Percentiles rank a stretch among this genome's conserved stretches.
Evolutionary conservation across 2,888 invertebrate species (phyloP).

Genomic region (Sarcophaga caerulescens): DNA sequence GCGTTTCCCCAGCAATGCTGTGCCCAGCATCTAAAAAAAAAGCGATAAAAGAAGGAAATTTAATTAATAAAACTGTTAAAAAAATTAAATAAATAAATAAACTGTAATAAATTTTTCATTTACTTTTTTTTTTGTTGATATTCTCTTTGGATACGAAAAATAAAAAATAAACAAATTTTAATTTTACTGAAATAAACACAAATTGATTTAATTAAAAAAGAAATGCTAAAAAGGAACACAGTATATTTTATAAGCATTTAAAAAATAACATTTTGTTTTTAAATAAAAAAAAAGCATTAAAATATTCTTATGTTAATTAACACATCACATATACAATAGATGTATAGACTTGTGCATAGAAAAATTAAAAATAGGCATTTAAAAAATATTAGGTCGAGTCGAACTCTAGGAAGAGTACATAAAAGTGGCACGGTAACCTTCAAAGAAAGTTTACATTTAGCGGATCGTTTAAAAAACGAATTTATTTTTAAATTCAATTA

Average conservation of each 20-base stretch:
- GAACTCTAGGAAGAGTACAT: no score
- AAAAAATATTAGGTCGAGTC: no score
- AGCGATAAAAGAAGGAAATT: constrained; percentile 13
- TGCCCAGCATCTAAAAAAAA: constrained; percentile 80
- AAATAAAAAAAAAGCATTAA: no score
- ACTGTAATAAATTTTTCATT: background rate
- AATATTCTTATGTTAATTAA: no score
- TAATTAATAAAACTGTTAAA: constrained; percentile 9
- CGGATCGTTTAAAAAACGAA: no score
- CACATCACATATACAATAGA: no score
- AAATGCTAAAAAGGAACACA: background rate
- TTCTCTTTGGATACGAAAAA: background rate
- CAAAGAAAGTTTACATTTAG: no score
- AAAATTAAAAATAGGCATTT: no score
- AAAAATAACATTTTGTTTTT: no score
- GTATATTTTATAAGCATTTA: background rate
- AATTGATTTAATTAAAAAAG: background rate
- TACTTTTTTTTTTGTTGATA: background rate
- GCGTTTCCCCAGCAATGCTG: constrained; percentile 81
- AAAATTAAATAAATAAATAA: constrained; percentile 5
- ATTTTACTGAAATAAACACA: constrained; percentile 7
- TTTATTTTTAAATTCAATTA: no score
- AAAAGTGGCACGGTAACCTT: no score
- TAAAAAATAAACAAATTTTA: background rate
- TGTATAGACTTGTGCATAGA: no score